Base-by-base conservation (phyloP, 2,797 vertebrate species). In the Myoxocephalus aenaeus region DNA sequence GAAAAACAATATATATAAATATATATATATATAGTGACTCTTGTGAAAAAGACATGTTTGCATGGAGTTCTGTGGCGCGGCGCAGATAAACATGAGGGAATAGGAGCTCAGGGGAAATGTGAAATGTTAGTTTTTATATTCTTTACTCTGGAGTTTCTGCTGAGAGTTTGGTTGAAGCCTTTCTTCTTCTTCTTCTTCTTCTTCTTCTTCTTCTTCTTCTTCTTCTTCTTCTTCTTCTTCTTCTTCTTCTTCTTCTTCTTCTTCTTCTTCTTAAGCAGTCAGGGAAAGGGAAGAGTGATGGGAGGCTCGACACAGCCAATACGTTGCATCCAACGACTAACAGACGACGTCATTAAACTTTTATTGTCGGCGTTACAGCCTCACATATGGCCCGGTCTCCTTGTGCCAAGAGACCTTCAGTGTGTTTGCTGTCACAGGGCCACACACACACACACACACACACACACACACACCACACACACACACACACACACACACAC, bases 301-400 rank as follows among this genome's bases (percentile, higher is more conserved):
- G 46, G 56, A 66, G 54, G 56, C 67, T 72, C 69, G 29, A 12
- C 15, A 4, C n/a, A 25, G 38, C 8, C 51, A 20, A 18, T 68
- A 48, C 62, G 38, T 81, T 77, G 22, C 42, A 80, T 66, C 36
- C 29, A 81, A n/a, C 53, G 53, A 82, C 63, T 42, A 79, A 34
- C 77, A 86, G 65, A 83, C 69, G 51, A 87, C 50, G 57, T 27
- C n/a, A 76, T 86, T 81, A 84, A 70, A 83, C 50, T 73, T 86
- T 74, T 50, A 69, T 58, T 75, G 46, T 74, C 61, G 46, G 14
- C 58, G 44, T 74, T 77, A 51, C 29, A 57, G 63, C 50, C 54
- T 73, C 50, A 54, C 76, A 75, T 63, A 71, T 69, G 80, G 65
- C n/a, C 27, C 36, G 20, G 79, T 48, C 38, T 64, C 4, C 50